Percentiles rank a stretch among this genome's conserved stretches.
Conservation (phyloP, 2,797 vertebrate genomes). For the Myotis daubentonii region DNA sequence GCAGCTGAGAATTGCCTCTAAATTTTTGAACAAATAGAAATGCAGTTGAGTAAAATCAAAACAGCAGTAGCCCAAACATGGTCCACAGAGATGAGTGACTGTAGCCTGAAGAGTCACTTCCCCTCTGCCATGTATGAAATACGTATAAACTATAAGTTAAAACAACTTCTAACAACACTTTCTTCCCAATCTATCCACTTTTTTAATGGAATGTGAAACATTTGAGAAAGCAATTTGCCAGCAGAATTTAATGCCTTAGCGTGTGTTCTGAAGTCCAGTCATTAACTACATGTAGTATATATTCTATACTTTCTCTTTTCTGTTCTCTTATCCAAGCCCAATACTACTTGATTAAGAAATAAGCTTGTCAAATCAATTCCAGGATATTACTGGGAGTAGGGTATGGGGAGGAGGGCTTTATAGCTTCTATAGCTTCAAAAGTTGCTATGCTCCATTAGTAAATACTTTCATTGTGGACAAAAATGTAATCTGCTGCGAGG, state of each 20-base stretch:
- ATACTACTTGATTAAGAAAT: not conserved
- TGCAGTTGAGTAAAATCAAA: conserved; percentile 42
- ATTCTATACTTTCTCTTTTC: conserved; percentile 26
- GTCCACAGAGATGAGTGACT: not conserved
- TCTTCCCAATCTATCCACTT: conserved; percentile 20
- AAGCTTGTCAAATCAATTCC: not conserved
- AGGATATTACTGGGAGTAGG: not conserved
- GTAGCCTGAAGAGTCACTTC: not conserved
- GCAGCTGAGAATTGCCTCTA: not conserved
- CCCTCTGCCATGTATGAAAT: not conserved
- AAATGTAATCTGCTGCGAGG: not conserved
- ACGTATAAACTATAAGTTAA: conserved; percentile 28
- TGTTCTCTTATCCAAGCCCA: not conserved
- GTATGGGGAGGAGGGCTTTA: not conserved
- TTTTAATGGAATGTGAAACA: conserved; percentile 33
- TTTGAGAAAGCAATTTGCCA: conserved; percentile 40
- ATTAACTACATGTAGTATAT: conserved; percentile 1
- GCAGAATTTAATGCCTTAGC: conserved; percentile 13
- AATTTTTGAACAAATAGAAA: conserved; percentile 29
- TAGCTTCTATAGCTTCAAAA: conserved; percentile 3
- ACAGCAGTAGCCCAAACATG: not conserved
- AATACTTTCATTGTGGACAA: conserved; percentile 38
- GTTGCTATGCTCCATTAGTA: not conserved
- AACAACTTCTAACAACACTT: not conserved
- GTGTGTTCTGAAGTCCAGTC: not conserved